Evolutionary conservation across 2,113 vertebrate species (phyloP), one percentile per base, ranked within the genome.

Genomic region (Ptychochromis oligacanthus): DNA sequence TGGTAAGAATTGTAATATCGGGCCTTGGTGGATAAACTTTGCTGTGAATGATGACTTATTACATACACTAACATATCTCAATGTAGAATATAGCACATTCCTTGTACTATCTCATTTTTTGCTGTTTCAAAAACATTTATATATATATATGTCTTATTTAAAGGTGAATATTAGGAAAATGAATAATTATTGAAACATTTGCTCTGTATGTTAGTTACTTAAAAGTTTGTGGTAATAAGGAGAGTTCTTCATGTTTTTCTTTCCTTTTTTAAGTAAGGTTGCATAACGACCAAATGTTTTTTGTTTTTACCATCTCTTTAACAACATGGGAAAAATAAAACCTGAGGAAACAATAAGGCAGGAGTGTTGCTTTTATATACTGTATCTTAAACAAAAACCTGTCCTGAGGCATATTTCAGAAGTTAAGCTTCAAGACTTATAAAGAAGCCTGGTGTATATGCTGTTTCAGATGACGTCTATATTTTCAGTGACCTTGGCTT

Each of bases 311-410:
- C 11, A 8, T 60, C 8, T 82, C 24, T 84, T 31, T 79, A 81
- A 5, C 9, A 70, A 80, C 61, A 81, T 90, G 67, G 31, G 36
- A 79, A 72, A 87, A 91, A 85, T 85, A 82, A 92, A 82, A 26
- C 0, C 65, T 72, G 22, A 18, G 46, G 10, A 88, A 83, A 86
- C 15, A 78, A 2, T 8, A 56, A 15, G 40, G 36, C 4, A 17
- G 1, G 17, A 46, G 52, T 76, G 11, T 55, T 70, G 22, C 17
- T 55, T 70, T 40, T 79, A 18, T 58, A 11, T 75, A 24, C 7
- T 54, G 26, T 56, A n/a, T 18, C 9, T 40, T n/a, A 38, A 24
- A 40, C 26, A 28, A 28, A 55, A 40, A 0, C 1, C 34, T 49
- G 22, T 38, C 24, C 65, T 52, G 46, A 0, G 26, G 24, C 1